phyloP scores from a whole-genome alignment of 2,888 invertebrate species.

The Clusia tigrina region DNA sequence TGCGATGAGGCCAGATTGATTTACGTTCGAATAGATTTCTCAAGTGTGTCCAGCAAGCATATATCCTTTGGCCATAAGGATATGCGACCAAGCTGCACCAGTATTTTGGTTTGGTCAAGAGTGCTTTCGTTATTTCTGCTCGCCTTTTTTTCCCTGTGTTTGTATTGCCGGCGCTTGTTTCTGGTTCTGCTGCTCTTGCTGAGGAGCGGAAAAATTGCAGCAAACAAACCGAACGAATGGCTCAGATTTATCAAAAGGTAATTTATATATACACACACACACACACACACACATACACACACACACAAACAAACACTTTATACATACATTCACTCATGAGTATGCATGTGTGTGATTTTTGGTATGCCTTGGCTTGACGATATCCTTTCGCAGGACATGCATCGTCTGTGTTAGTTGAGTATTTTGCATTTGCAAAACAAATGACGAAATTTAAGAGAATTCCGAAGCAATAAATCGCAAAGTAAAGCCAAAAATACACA shows the following conservation, averaged over 20 bases:
- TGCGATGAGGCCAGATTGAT: conserved; percentile 55
- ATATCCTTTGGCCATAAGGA: neutral
- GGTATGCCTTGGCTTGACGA: conserved; percentile 25
- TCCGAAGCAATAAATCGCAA: conserved; percentile 61
- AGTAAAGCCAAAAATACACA: conserved; percentile 37
- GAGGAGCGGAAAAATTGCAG: conserved; percentile 23
- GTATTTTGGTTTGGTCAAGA: too few species aligned
- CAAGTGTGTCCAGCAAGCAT: conserved; percentile 45
- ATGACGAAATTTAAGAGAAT: conserved; percentile 55
- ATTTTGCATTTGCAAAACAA: conserved; percentile 50
- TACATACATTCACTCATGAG: too few species aligned
- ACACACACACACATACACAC: conserved; percentile 25
- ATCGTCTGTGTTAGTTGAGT: conserved; percentile 25
- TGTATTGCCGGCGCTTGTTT: conserved; percentile 8
- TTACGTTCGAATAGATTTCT: conserved; percentile 65
- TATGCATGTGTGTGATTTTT: conserved; percentile 30
- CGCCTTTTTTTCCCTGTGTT: conserved; percentile 7
- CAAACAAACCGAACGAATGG: conserved; percentile 43
- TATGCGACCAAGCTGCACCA: neutral
- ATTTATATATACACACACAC: conserved; percentile 60
- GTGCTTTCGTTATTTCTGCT: neutral
- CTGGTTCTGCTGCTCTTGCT: conserved; percentile 19
- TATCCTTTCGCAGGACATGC: conserved; percentile 42
- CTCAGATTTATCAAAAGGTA: conserved; percentile 65
- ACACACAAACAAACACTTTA: conserved; percentile 15